A percentile compares a stretch with the other conserved stretches of the same genome.
These are phyloP conservation scores for Megaleporinus macrocephalus DNA, from an alignment of 2,113 vertebrate genomes.

Conservation along the genomic window DNA sequence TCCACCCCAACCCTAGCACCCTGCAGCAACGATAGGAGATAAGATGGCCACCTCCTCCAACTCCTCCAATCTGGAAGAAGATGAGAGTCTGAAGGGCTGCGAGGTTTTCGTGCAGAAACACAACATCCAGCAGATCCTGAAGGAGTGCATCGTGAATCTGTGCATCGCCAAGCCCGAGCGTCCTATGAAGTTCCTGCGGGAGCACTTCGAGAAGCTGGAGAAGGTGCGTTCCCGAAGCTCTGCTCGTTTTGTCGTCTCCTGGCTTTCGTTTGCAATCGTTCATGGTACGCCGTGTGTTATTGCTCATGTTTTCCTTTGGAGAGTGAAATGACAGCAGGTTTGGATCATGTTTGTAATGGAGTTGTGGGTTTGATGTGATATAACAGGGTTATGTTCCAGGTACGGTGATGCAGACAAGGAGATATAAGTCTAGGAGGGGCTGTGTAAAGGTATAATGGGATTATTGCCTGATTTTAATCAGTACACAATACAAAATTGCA, in stretches of 20 bases:
- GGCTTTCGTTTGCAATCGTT: neutral
- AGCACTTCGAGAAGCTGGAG: slow-evolving; percentile 96
- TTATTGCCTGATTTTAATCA: neutral
- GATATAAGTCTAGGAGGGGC: neutral
- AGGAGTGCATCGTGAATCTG: slow-evolving; percentile 95
- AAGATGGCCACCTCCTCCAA: slow-evolving; percentile 90
- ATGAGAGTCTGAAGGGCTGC: slow-evolving; percentile 92
- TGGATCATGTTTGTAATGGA: neutral
- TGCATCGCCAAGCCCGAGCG: slow-evolving; percentile 93
- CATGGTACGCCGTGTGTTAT: neutral
- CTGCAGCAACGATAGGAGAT: slow-evolving; percentile 72
- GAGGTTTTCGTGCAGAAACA: slow-evolving; percentile 96
- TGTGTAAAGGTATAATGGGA: neutral
- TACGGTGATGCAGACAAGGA: neutral
- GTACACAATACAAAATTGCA: no score
- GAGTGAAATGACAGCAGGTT: no score
- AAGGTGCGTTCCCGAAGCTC: slow-evolving; percentile 83
- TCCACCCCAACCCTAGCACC: neutral
- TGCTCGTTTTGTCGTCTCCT: neutral
- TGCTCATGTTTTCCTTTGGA: neutral
- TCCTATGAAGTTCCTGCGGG: slow-evolving; percentile 94
- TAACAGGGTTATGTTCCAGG: neutral
- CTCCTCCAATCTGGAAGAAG: slow-evolving; percentile 87
- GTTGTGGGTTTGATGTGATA: neutral
- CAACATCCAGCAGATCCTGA: slow-evolving; percentile 93